Evolutionary conservation across 2,797 vertebrate genomes (phyloP), one percentile per base, ranked within the genome.

Genomic region (Brotula barbata): DNA sequence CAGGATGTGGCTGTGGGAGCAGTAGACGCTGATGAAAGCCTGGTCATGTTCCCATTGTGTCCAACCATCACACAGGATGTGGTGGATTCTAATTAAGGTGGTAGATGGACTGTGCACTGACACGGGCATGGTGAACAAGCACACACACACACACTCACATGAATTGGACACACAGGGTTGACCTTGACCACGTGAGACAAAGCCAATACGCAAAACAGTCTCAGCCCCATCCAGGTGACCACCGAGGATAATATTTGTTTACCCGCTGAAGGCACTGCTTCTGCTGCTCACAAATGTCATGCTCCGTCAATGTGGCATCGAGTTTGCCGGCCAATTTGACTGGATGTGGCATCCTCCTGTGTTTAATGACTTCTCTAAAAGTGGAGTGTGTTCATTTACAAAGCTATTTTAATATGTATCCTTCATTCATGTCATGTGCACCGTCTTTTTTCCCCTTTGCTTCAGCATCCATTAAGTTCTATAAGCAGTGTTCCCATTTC

Each of bases 61-160:
- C 55, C 19, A 47, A 65, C 87, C 89, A 77, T 80, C 87, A 73
- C 73, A 80, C 82, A 85, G 87, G 88, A 91, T 91, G 85, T 83
- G 89, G 88, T 58, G 63, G 73, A 81, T 79, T 85, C 71, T 83
- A 81, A 85, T 84, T 58, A 55, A 53, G 71, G 74, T 75, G 56
- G 64, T 69, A 44, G 64, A 71, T 57, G 53, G 54, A 73, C 62
- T 15, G 64, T 33, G 13, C 22, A 58, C 47, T 39, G 56, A 61
- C 61, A 81, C 66, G 79, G 76, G 77, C 76, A 78, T 82, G 61
- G 65, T 20, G 54, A 64, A 78, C 51, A 59, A n/a, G 34, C 52
- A 49, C 62, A 68, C 48, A 60, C 37, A 41, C 45, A 20, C 5
- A 43, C 34, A 36, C 52, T 46, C 62, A 65, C 48, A 60, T 31